These are phyloP conservation scores for Meteorus cinctellus DNA, from an alignment of 2,888 invertebrate species.

Conservation along the genomic window DNA sequence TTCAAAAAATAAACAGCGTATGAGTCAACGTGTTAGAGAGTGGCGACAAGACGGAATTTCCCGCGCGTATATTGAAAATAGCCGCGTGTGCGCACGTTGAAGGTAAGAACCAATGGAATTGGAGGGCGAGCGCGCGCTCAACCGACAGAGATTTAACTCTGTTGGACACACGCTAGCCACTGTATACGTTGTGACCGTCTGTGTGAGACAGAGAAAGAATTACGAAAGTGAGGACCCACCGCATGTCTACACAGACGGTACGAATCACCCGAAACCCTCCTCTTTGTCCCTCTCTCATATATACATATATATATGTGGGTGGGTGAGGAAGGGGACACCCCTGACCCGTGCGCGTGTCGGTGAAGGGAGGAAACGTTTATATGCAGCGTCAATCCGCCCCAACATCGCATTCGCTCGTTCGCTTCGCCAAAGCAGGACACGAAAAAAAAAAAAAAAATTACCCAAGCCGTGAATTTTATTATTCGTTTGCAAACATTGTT, in stretches of 20 bases:
- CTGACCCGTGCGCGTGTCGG: conserved; percentile 69
- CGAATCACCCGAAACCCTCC: conserved; percentile 67
- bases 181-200: not conserved
- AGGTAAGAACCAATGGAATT: conserved; percentile 44
- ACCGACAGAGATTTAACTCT: conserved; percentile 26
- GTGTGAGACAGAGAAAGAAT: conserved; percentile 33
- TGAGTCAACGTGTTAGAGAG: conserved; percentile 22
- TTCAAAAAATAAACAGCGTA: not conserved
- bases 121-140: conserved; percentile 42
- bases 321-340: conserved; percentile 70
- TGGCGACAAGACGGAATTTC: conserved; percentile 38
- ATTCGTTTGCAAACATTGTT: conserved; percentile 31
- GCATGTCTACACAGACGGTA: conserved; percentile 57
- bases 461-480: conserved; percentile 48
- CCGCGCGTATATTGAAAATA: conserved; percentile 34
- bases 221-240: conserved; percentile 48
- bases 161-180: conserved; percentile 5
- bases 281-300: conserved; percentile 26
- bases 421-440: conserved; percentile 69
- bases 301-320: conserved; percentile 19
- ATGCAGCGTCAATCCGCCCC: conserved; percentile 71
- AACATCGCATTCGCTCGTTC: conserved; percentile 73
- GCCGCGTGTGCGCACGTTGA: conserved; percentile 31
- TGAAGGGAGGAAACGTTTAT: conserved; percentile 74
- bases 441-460: conserved; percentile 36